Percentiles rank a stretch among this genome's conserved stretches.
phyloP scores from a whole-genome alignment of 2,113 vertebrate species.

The Myiopsitta monachus region DNA sequence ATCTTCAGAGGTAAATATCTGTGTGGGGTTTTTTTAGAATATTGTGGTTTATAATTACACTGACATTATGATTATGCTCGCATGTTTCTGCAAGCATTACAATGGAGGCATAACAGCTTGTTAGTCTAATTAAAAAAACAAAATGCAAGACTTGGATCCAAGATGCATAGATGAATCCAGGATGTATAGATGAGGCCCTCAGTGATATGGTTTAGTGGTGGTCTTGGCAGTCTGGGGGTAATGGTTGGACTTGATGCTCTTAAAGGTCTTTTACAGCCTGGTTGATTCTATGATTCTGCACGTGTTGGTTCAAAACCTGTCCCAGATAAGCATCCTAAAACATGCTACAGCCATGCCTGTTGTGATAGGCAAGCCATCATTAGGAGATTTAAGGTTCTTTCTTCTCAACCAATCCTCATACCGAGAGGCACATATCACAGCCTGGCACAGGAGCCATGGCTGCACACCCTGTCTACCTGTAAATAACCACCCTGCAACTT shows the following conservation, averaged over 20 bases:
- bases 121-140: not conserved
- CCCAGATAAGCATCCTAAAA: not conserved
- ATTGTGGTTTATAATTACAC: not conserved
- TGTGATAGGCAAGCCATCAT: not conserved
- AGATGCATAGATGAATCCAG: not conserved
- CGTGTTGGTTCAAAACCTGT: not conserved
- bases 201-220: not conserved
- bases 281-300: not conserved
- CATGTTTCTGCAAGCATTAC: not conserved
- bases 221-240: not conserved
- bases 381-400: not conserved
- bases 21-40: not conserved
- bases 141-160: not conserved
- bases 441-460: not conserved
- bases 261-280: not conserved
- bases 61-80: not conserved
- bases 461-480: not conserved
- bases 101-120: not conserved
- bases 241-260: not conserved
- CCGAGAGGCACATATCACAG: not conserved
- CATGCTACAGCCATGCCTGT: rapidly evolving
- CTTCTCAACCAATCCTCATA: not conserved
- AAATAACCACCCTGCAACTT: not conserved
- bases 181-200: not conserved
- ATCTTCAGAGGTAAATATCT: not conserved